A percentile compares a stretch with the other conserved stretches of the same genome.
These are phyloP conservation scores for Microchrysa polita DNA, from an alignment of 2,888 invertebrate species.

Conservation along the genomic window DNA sequence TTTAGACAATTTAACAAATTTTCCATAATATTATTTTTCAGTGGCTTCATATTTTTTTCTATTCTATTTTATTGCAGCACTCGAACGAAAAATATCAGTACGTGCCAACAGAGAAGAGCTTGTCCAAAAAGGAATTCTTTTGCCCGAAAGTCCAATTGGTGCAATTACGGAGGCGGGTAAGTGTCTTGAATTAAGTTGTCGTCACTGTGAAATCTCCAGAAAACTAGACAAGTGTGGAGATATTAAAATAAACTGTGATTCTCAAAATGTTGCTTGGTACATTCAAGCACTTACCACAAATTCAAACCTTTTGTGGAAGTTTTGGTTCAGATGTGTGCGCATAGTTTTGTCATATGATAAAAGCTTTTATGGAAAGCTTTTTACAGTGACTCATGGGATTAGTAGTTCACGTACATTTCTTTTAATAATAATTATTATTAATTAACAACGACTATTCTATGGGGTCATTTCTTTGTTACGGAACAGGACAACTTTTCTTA, in stretches of 20 bases:
- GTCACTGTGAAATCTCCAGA: background rate
- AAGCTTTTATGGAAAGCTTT: background rate
- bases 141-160: slow-evolving; percentile 88
- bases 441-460: too few relatives aligned
- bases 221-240: background rate
- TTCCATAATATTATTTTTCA: background rate
- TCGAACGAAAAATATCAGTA: slow-evolving; percentile 98
- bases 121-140: slow-evolving; percentile 93
- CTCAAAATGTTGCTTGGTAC: background rate
- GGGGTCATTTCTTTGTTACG: too few relatives aligned
- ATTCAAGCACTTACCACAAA: background rate
- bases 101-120: slow-evolving; percentile 97
- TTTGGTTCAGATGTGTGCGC: background rate
- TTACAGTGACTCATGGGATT: background rate
- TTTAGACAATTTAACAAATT: background rate
- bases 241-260: background rate
- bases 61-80: slow-evolving; percentile 71
- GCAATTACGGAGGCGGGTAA: slow-evolving; percentile 86
- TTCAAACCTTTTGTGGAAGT: background rate
- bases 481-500: too few relatives aligned
- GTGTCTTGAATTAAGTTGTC: slow-evolving; percentile 55
- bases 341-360: too few relatives aligned
- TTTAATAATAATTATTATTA: too few relatives aligned
- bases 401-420: too few relatives aligned
- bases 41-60: slow-evolving; percentile 7